phyloP scores from a whole-genome alignment of 2,797 vertebrate genomes.

The Peromyscus eremicus region DNA sequence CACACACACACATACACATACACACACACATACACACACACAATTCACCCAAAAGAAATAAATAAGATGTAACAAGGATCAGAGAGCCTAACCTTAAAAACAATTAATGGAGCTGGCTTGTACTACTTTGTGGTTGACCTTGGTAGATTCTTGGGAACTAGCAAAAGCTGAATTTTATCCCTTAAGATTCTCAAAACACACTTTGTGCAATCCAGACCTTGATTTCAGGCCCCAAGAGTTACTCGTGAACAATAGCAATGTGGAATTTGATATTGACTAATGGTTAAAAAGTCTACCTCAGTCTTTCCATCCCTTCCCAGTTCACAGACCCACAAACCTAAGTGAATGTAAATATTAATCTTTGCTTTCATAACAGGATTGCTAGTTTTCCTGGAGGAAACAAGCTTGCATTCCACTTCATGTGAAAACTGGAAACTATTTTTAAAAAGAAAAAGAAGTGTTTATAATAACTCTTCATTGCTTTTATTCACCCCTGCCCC shows the following conservation, averaged over 20 bases:
- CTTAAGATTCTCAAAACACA: background rate
- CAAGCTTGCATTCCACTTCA: background rate
- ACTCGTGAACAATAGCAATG: background rate
- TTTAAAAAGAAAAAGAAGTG: background rate
- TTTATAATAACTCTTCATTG: background rate
- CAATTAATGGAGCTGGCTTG: background rate
- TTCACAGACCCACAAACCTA: background rate
- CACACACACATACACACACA: no score
- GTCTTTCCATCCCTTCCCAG: rapidly evolving
- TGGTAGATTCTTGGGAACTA: background rate
- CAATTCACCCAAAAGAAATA: no score
- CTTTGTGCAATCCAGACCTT: background rate
- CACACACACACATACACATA: background rate
- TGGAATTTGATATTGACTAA: background rate
- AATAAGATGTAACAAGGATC: background rate
- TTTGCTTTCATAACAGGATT: background rate
- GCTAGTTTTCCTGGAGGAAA: background rate
- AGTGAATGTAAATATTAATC: background rate
- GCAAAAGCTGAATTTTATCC: background rate
- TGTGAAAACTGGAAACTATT: background rate
- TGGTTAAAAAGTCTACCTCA: background rate
- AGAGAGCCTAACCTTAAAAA: background rate
- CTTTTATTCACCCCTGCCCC: background rate
- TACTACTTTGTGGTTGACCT: background rate
- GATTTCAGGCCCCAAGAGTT: background rate